Base-by-base conservation (phyloP, 2,113 vertebrate species). In the Siniperca chuatsi region DNA sequence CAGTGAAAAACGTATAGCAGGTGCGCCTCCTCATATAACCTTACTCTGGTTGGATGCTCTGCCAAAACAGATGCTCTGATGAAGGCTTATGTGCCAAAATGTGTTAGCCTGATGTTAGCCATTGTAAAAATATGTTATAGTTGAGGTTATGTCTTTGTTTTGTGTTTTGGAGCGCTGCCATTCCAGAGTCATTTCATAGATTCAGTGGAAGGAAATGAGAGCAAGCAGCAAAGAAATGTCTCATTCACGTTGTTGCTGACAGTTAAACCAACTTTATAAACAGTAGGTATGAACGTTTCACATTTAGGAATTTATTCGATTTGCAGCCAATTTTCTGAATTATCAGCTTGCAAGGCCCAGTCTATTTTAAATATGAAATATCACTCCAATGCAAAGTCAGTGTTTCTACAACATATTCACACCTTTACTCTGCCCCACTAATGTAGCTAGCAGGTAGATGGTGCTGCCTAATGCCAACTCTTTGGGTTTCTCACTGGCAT, bases 61-160 rank as follows among this genome's bases (percentile, higher is more conserved):
- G 89, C 84, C 83, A 89, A 87, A 89, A 82, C 86, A 90, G 88
- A 91, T 88, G 88, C 79, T 89, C 86, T 85, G 89, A 90, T 90
- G 89, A 87, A 87, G 75, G 58, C 86, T 80, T 80, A 57, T 82
- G 87, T 92, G 90, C 83, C 92, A 90, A 87, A 90, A 87, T 69
- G 68, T 11, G 79, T 90, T 74, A 90, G 65, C 74, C 68, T 91
- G 85, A 92, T 85, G 82, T 82, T 88, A 76, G 79, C 69, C 74
- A 85, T 86, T 90, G 87, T 82, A 67, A 90, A 75, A 88, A 84
- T 52, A 84, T 79, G 82, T 87, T 84, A 40, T 72, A 80, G 83
- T 81, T 61, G 78, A 88, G 75, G 84, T 90, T 81, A 83, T 16
- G 62, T 83, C 87, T 90, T 85, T 37, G 20, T 89, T 79, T 70